Evolutionary conservation across 2,888 invertebrate genomes (phyloP), one percentile per base, ranked within the genome.

Genomic region (Agonopterix arenella): DNA sequence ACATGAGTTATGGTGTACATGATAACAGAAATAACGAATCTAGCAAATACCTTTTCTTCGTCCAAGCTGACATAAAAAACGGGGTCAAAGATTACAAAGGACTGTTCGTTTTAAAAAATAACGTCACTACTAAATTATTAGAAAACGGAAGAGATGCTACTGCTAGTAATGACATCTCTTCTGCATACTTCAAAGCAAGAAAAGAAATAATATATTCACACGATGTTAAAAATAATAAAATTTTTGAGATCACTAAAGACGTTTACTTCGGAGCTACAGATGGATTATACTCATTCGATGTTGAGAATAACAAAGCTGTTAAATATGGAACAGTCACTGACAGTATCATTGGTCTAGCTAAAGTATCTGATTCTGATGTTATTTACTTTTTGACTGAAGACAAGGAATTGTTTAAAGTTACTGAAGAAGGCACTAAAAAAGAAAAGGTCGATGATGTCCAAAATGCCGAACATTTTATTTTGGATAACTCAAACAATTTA

Each of bases 381-480:
- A 60, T 85, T 2, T 86, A 80, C 55, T 70, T 76, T 13, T 45
- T 86, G 1, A 79, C 77, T 4, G 70, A 72, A 28, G 64, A 75
- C 16, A 61, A 76, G 11, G 60, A 70, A 18, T 45, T 85, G 0
- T 83, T 70, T 57, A 80, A 76, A 60, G 76, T 84, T 0, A 71
- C 73, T 4, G 70, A 80, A 8, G 60, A 68, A 4, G 85, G 83
- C 2, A 73, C 62, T 0, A 70, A 66, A 11, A 81, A 79, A 44
- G 69, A 68, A 4, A 64, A 69, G 52, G 13, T 84, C 0, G 62
- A 69, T 0, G 62, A 65, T 4, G 60, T 78, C 4, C 62, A 60
- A 0, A 67, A 76, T 5, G 80, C 80, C 0, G 63, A 70, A 44
- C 66, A 80, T 59, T 73, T 86, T 0, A 66, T 74, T 18, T 40